Percentiles rank a stretch among this genome's conserved stretches.
Conservation (phyloP, 2,797 vertebrate species). For the Mareca strepera region DNA sequence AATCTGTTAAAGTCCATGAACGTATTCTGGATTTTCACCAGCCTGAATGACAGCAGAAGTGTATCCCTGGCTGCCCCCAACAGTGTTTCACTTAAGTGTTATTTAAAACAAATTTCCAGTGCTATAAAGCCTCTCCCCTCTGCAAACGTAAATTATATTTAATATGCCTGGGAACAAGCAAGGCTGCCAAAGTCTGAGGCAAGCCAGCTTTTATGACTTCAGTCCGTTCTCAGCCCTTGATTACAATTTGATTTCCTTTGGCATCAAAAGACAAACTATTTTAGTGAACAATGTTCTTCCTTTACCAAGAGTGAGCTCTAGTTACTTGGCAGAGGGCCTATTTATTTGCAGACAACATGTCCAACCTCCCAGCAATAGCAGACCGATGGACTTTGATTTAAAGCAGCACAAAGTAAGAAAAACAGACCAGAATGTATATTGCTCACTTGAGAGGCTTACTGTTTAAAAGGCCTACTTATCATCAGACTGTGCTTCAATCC, state of each 20-base stretch:
- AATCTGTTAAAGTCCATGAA: neutral
- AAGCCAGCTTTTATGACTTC: constrained; percentile 85
- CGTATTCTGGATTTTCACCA: constrained; percentile 19
- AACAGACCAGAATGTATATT: constrained; percentile 56
- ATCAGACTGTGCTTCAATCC: constrained; percentile 18
- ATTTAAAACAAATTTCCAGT: constrained; percentile 79
- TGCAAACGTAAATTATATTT: constrained; percentile 80
- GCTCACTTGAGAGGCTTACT: constrained; percentile 53
- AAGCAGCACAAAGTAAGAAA: constrained; percentile 57
- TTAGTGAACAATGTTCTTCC: constrained; percentile 88
- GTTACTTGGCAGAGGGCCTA: constrained; percentile 74
- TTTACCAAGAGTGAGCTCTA: constrained; percentile 77
- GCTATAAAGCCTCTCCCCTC: constrained; percentile 74
- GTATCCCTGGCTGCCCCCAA: constrained; percentile 6
- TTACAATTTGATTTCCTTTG: constrained; percentile 88
- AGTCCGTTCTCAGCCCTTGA: constrained; percentile 86
- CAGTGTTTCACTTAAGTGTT: constrained; percentile 53
- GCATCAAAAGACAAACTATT: constrained; percentile 85
- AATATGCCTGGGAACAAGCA: constrained; percentile 82
- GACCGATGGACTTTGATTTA: constrained; percentile 56
- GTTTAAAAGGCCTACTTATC: constrained; percentile 34
- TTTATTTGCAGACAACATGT: constrained; percentile 71
- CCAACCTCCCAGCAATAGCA: constrained; percentile 64
- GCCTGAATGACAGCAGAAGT: constrained; percentile 34
- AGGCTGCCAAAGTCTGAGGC: constrained; percentile 77